Evolutionary conservation across 2,797 vertebrate species (phyloP).

Genomic region (Todus mexicanus): DNA sequence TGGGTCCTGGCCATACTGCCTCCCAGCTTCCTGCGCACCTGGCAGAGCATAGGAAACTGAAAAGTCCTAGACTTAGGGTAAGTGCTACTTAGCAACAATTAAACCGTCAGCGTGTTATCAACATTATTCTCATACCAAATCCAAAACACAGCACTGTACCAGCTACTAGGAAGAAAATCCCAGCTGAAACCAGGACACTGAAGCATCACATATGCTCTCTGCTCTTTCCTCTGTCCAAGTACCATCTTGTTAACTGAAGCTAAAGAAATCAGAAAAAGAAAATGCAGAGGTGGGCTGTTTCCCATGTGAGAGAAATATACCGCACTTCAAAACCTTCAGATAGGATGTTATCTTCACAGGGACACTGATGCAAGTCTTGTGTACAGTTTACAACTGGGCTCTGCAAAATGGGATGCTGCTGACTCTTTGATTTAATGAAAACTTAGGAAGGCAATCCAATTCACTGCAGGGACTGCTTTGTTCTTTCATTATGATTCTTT

Average conservation of each 20-base stretch:
- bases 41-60: neutral
- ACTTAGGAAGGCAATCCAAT: constrained; percentile 63
- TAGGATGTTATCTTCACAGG: neutral
- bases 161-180: neutral
- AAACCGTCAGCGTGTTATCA: neutral
- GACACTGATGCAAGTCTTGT: neutral
- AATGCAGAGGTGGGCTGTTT: neutral
- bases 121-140: neutral
- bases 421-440: constrained; percentile 71
- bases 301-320: neutral
- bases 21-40: neutral
- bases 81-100: neutral
- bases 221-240: neutral
- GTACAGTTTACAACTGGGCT: neutral
- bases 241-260: neutral
- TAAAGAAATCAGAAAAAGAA: neutral
- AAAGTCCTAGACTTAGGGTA: neutral
- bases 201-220: neutral
- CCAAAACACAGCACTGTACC: neutral
- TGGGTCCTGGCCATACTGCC: neutral
- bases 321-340: neutral
- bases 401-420: constrained; percentile 37
- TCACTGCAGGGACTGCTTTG: constrained; percentile 66
- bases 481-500: constrained; percentile 71
- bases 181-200: neutral